Evolutionary conservation across 2,888 invertebrate species (phyloP).

Genomic region (Aricia artaxerxes): DNA sequence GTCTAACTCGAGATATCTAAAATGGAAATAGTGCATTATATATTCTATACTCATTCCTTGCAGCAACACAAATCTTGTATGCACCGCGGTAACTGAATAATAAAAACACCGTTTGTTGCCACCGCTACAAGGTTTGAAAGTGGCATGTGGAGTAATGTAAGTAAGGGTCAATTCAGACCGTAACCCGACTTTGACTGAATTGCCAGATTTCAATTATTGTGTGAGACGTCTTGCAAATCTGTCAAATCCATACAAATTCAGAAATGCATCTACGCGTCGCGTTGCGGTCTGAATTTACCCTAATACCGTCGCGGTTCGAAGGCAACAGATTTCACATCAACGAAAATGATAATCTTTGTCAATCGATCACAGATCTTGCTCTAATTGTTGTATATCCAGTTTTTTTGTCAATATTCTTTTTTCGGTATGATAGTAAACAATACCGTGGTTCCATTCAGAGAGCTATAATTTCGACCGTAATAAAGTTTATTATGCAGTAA

Average conservation of each 20-base stretch:
- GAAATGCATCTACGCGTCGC: no score
- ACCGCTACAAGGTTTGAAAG: background rate
- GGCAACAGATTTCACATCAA: background rate
- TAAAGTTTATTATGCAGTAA: background rate
- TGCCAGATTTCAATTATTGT: no score
- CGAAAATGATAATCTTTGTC: background rate
- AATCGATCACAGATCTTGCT: no score
- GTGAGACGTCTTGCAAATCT: no score
- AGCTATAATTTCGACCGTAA: background rate
- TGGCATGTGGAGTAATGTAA: background rate
- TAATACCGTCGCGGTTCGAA: background rate
- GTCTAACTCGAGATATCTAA: constrained; percentile 41
- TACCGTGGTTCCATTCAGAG: no score
- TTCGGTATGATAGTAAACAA: no score
- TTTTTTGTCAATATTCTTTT: no score
- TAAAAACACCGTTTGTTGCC: background rate
- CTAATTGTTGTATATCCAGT: no score
- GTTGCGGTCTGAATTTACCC: no score
- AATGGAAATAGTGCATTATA: constrained; percentile 42
- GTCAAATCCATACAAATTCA: no score
- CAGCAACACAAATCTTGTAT: constrained; percentile 37
- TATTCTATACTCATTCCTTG: constrained; percentile 41
- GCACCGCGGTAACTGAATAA: constrained; percentile 27
- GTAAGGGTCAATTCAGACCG: no score
- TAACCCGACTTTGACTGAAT: background rate